These are phyloP conservation scores for Apis dorsata DNA, from an alignment of 1,140 invertebrate genomes.

Conservation along the genomic window DNA sequence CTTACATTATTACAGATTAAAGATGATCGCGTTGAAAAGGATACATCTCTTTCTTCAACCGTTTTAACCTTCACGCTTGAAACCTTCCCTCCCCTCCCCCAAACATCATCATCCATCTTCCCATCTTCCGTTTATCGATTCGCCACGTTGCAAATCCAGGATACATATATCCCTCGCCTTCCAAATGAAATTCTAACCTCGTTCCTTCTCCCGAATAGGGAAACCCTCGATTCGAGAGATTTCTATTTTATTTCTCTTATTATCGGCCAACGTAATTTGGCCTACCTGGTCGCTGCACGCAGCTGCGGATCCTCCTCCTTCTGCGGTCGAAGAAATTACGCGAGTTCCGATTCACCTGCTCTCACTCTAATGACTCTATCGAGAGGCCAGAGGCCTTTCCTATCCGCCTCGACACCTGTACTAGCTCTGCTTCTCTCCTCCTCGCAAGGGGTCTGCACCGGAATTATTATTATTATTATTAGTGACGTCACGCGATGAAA, in stretches of 20 bases:
- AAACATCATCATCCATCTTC: background rate
- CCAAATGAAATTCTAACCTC: conserved; percentile 42
- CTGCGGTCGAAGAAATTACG: conserved; percentile 57
- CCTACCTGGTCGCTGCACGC: conserved; percentile 43
- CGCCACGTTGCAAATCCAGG: conserved; percentile 12
- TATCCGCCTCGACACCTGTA: conserved; percentile 38
- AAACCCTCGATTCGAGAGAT: background rate
- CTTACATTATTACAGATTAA: too few species aligned
- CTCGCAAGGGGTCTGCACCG: background rate
- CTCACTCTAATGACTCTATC: conserved; percentile 63
- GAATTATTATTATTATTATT: background rate
- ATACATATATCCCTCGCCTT: background rate
- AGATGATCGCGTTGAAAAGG: background rate
- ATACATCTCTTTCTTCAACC: background rate
- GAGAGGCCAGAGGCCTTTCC: conserved; percentile 12
- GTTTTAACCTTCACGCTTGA: background rate
- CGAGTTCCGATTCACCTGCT: conserved; percentile 60
- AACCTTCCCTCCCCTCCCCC: background rate
- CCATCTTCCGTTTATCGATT: background rate
- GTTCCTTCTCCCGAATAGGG: conserved; percentile 1
- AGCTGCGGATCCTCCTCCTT: conserved; percentile 39
- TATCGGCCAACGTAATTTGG: conserved; percentile 48
- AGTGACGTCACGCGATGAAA: background rate
- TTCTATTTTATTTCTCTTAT: conserved; percentile 55
- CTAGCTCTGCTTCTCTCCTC: background rate